Evolutionary conservation across 2,113 vertebrate species (phyloP).

Genomic region (Sebastes schlegelii): DNA sequence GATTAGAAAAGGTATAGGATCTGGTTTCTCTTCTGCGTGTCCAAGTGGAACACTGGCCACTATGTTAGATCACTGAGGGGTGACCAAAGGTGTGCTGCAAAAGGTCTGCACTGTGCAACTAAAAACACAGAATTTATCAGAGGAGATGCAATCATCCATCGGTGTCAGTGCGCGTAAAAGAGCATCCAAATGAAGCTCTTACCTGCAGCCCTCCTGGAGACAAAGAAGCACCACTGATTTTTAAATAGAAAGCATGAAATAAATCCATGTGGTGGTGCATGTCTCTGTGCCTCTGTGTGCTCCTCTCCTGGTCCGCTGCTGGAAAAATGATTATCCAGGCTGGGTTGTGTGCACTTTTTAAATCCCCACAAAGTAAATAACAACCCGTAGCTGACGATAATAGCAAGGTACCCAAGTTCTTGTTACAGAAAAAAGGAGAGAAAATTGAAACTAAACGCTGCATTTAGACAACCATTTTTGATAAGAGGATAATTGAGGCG

Average conservation of each 20-base stretch:
- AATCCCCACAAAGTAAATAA: constrained; percentile 99
- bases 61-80: constrained; percentile 85
- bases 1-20: constrained; percentile 86
- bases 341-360: constrained; percentile 95
- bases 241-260: background rate
- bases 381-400: constrained; percentile 97
- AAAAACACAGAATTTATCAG: constrained; percentile 28
- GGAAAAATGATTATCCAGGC: constrained; percentile 92
- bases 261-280: constrained; percentile 52
- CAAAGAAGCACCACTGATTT: background rate
- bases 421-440: constrained; percentile 94
- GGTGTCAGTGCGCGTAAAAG: constrained; percentile 11
- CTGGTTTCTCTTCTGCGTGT: constrained; percentile 89
- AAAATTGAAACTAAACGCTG: constrained; percentile 99
- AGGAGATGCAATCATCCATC: constrained; percentile 26
- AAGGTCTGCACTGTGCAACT: constrained; percentile 29
- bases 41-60: constrained; percentile 82
- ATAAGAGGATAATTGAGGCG: constrained; percentile 99
- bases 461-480: constrained; percentile 99
- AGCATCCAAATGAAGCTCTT: constrained; percentile 56
- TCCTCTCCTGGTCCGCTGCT: constrained; percentile 87
- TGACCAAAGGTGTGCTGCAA: constrained; percentile 67
- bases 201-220: constrained; percentile 63
- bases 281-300: constrained; percentile 66
- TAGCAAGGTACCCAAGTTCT: constrained; percentile 99